Base-by-base conservation (phyloP, 1,140 invertebrate species). In the Cydia splendana region DNA sequence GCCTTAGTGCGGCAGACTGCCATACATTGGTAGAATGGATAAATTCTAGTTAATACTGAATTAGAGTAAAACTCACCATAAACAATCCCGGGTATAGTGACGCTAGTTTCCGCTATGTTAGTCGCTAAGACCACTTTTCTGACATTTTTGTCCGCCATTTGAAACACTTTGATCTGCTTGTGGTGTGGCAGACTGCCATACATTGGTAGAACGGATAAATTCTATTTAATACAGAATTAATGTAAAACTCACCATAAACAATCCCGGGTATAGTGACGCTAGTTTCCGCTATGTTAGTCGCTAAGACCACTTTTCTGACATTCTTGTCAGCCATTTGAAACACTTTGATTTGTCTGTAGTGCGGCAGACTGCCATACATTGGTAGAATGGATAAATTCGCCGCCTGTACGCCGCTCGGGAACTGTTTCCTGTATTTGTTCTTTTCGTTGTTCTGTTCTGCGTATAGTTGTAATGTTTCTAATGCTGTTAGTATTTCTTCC, bases 261-360 rank as follows among this genome's bases (percentile, higher is more conserved):
- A 99, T 97, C 53, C 98, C 98, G 76, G 96, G 95, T 78, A 98
- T 97, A 7, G 97, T 98, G 28, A 99, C 95, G 5, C 98, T 99
- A 0, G 99, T 98, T 94, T 99, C 99, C 0, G 99, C 99, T 76
- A 99, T 98, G 89, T 99, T 99, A 4, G 99, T 99, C 0, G 99
- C 97, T 18, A 99, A 94, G 0, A 99, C 95, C 38, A 99, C 96
- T 94, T 99, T 99, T 45, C 99, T 94, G 0, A 87, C 84, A 34
- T 88, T 89, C 28, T 81, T 84, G 0, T 86, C 87, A 0, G 80
- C 81, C 24, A 78, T 81, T 74, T 91, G 89, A 73, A 93, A 91
- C 2, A 85, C 90, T 88, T 97, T 97, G 57, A 99, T 87, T 91
- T 99, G 97, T 80, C 98, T 97, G 57, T 95, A 93, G 82, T 96